Base-by-base conservation (phyloP, 2,113 vertebrate species). In the Prunella himalayana region DNA sequence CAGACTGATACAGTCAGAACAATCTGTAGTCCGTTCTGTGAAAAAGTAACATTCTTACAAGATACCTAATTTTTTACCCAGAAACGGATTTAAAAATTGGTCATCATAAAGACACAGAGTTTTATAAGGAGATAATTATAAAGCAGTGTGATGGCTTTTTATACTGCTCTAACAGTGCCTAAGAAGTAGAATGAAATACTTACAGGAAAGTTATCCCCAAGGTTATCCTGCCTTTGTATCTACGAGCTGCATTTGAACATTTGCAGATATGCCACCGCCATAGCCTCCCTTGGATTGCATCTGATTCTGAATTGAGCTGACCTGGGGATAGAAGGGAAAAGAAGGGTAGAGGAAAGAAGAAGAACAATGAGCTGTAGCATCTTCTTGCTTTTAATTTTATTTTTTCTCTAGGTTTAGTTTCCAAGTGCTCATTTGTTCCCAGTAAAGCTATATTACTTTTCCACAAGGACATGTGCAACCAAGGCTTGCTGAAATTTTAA, bases 261-360 rank as follows among this genome's bases (percentile, higher is more conserved):
- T 97, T 56, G 98, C 98, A 45, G 98, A 95, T 97, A 98, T 97
- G 11, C 98, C 98, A 11, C 98, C 98, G 49, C 97, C 98, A 7
- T 99, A 99, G 47, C 99, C 99, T 13, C 99, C 99, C 90, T 99
- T 99, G 76, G 99, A 99, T 89, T 99, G 99, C 99, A 99, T 99
- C 93, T 99, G 98, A 90, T 98, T 99, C 97, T 99, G 98, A 96
- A 99, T 98, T 66, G 99, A 99, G 95, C 98, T 99, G 81, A 99
- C 99, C 98, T 99, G 44, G 7, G 91, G 59, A 76, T 7, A 85
- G 20, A 92, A 49, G 9, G 41, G 30, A 54, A 90, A 57, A 56
- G 23, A 0, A 0, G 1, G 12, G 8, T 13, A 71, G 24, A 80
- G 51, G 56, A 63, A 85, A 82, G 21, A 69, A 88, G n/a, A 66